Evolutionary conservation across 2,888 invertebrate genomes (phyloP).

Genomic region (Sesamia inferens): DNA sequence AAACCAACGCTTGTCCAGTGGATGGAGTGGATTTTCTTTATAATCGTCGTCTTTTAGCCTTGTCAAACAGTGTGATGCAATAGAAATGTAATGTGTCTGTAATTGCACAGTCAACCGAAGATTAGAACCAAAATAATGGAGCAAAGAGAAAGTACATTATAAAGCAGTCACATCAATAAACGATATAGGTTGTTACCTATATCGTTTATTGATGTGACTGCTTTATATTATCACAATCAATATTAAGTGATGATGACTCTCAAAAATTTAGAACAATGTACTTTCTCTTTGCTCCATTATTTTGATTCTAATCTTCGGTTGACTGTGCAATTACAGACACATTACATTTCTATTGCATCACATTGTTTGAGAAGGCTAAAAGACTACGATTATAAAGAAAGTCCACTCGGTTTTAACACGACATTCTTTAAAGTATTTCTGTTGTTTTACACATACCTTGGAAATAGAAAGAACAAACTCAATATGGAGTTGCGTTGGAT

Average conservation of each 20-base stretch:
- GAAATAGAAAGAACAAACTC: not conserved
- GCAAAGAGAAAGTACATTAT: conserved; percentile 8
- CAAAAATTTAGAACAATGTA: not conserved
- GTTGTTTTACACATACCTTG: not conserved
- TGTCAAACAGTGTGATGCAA: not conserved
- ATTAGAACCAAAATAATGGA: conserved; percentile 9
- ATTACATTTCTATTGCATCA: not conserved
- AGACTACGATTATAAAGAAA: not conserved
- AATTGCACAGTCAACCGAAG: not conserved
- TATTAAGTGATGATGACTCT: not conserved
- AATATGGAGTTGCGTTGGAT: not conserved
- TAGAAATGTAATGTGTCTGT: conserved; percentile 3
- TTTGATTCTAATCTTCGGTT: not conserved
- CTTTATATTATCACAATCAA: not conserved
- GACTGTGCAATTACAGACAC: conserved; percentile 1
- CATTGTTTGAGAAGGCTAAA: conserved; percentile 1
- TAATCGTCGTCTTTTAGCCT: not conserved
- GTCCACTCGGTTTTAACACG: not conserved
- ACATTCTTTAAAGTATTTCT: not conserved
- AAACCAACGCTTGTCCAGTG: not conserved
- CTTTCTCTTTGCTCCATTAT: conserved; percentile 22
- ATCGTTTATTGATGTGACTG: not conserved
- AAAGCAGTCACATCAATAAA: not conserved
- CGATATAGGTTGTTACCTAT: no score
- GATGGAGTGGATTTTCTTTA: no score